These are phyloP conservation scores for Apodemia hepburni DNA, from an alignment of 2,888 invertebrate genomes.

Conservation along the genomic window DNA sequence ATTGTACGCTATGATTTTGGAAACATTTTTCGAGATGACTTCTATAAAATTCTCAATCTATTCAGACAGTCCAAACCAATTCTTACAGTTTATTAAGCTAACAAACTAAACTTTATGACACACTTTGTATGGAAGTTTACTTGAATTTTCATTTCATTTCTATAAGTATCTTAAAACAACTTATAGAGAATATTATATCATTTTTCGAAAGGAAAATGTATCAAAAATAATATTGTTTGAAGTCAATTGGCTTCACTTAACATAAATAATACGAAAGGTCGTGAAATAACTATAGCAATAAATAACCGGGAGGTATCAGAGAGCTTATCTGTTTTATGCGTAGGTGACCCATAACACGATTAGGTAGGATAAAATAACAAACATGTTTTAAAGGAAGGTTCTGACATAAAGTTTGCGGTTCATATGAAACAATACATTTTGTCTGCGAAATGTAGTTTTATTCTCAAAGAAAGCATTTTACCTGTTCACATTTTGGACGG, in stretches of 20 bases:
- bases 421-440: constrained; percentile 53
- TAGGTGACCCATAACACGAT: constrained; percentile 34
- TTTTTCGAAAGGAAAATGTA: neutral
- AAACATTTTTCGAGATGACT: constrained; percentile 67
- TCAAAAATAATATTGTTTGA: neutral
- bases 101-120: constrained; percentile 34
- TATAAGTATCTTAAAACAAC: constrained; percentile 5
- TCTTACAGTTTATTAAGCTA: constrained; percentile 49
- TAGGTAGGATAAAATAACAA: constrained; percentile 30
- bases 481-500: constrained; percentile 66
- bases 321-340: constrained; percentile 33
- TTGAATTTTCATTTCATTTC: constrained; percentile 12
- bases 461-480: constrained; percentile 60
- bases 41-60: constrained; percentile 69
- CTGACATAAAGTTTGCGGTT: constrained; percentile 35
- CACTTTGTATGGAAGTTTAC: constrained; percentile 22
- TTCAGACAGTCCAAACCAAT: constrained; percentile 48
- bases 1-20: constrained; percentile 68
- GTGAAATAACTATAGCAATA: constrained; percentile 34
- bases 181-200: neutral
- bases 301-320: constrained; percentile 35
- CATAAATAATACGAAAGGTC: constrained; percentile 32
- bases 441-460: constrained; percentile 52
- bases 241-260: constrained; percentile 25
- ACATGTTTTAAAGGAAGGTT: constrained; percentile 31